Base-by-base conservation (phyloP, 2,797 vertebrate species). In the Anguilla marmorata region DNA sequence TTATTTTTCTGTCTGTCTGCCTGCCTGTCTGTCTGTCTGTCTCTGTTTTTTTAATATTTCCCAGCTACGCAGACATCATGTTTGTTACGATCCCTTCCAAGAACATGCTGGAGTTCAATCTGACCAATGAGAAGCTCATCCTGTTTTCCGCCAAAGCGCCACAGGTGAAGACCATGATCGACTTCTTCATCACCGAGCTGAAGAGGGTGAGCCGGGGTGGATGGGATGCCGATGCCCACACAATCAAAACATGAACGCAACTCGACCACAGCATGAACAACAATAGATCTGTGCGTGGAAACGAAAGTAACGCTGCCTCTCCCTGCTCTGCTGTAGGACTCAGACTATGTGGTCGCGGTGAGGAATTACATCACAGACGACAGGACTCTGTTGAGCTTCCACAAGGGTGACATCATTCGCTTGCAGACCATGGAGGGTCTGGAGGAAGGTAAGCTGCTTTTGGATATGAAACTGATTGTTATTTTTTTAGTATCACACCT, bases 41-140 rank as follows among this genome's bases (percentile, higher is more conserved):
- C 60, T 52, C 85, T 16, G 74, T 89, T 91, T 21, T 58, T 58
- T 58, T 3, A 19, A 14, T 19, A 19, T 63, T 16, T 5, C 24
- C n/a, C 96, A 99, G 98, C 94, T 99, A 98, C 84, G 93, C 97
- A 19, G 98, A 99, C 0, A 97, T 99, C 96, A 96, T 99, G 60
- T 99, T 99, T 90, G 97, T 99, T 90, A 97, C 98, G 50, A 97
- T 97, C 88, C 98, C 98, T 0, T 99, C 98, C 0, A 97, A 95
- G 91, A 98, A 99, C 95, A 99, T 99, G 98, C 94, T 99, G 94
- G 98, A 99, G 93, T 97, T 99, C 96, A 99, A 99, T 94, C 91
- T 99, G 93, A 94, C 94, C 94, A 97, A 95, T 0, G 98, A 99
- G 94, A 99, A 99, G 94, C 95, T 99, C 90, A 99, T 99, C 90